Evolutionary conservation across 2,888 invertebrate species (phyloP).

Genomic region (Parasteatoda lunata): DNA sequence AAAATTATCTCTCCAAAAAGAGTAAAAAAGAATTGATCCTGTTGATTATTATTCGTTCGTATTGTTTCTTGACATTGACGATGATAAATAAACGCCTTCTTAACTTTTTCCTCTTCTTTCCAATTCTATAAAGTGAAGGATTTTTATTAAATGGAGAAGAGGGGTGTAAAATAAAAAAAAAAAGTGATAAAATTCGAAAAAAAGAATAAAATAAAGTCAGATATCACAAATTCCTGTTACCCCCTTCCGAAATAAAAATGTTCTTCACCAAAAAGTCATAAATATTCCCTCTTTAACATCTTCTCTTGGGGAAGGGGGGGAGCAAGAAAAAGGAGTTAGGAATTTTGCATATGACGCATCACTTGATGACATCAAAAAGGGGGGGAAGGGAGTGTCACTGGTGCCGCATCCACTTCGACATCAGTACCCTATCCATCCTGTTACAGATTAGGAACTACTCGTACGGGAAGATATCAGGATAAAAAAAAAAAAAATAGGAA

Average conservation of each 20-base stretch:
- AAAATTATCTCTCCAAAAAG: too few relatives aligned
- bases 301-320: conserved; percentile 20
- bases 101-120: conserved; percentile 3
- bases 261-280: conserved; percentile 54
- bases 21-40: too few relatives aligned
- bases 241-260: conserved; percentile 54
- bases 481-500: neutral
- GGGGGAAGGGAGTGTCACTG: conserved; percentile 14
- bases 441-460: conserved; percentile 44
- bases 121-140: conserved; percentile 39
- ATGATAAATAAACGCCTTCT: neutral
- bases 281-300: conserved; percentile 62
- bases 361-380: conserved; percentile 63
- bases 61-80: neutral
- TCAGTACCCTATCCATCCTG: conserved; percentile 23
- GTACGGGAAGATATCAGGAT: neutral
- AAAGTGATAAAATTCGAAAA: neutral
- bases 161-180: conserved; percentile 5
- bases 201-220: conserved; percentile 11
- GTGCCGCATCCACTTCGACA: neutral
- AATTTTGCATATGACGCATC: conserved; percentile 65
- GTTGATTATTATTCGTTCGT: neutral
- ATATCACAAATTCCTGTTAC: conserved; percentile 55
- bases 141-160: conserved; percentile 19
- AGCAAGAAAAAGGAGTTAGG: conserved; percentile 2